Percentiles rank a stretch among this genome's conserved stretches.
Conservation (phyloP, 2,888 invertebrate genomes). For the Iselma pallidipennis region DNA sequence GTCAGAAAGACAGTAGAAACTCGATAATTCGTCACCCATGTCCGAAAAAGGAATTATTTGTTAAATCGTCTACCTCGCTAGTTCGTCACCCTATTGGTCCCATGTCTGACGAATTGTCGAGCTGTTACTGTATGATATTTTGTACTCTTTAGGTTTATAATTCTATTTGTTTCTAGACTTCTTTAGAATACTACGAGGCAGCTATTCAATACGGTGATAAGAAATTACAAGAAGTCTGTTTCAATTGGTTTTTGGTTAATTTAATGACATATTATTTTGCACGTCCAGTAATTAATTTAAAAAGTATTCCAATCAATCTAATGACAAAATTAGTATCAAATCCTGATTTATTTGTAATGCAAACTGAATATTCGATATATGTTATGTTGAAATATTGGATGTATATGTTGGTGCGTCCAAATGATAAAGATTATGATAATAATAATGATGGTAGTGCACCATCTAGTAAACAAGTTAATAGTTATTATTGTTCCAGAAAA, state of each 20-base stretch:
- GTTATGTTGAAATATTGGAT: slow-evolving; percentile 72
- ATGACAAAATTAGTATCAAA: slow-evolving; percentile 67
- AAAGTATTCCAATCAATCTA: slow-evolving; percentile 66
- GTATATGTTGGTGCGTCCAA: slow-evolving; percentile 59
- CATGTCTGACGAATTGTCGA: no score
- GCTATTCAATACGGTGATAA: slow-evolving; percentile 70
- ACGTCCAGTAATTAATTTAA: slow-evolving; percentile 61
- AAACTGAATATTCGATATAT: slow-evolving; percentile 78
- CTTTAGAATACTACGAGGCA: slow-evolving; percentile 69
- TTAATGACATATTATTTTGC: slow-evolving; percentile 63
- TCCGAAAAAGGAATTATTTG: no score
- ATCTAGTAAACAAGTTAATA: slow-evolving; percentile 45
- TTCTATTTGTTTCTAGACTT: slow-evolving; percentile 58
- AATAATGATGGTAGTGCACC: slow-evolving; percentile 31
- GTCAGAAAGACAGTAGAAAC: no score
- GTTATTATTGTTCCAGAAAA: slow-evolving; percentile 55
- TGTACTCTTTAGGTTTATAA: background rate
- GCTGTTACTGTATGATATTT: background rate
- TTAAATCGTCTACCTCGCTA: no score
- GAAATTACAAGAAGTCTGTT: slow-evolving; percentile 64
- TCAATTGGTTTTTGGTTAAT: slow-evolving; percentile 72
- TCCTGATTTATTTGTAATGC: slow-evolving; percentile 72
- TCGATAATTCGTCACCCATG: no score
- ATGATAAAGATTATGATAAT: slow-evolving; percentile 8
- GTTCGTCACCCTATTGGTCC: no score